phyloP scores from a whole-genome alignment of 1,140 invertebrate genomes.

The Halyomorpha halys region DNA sequence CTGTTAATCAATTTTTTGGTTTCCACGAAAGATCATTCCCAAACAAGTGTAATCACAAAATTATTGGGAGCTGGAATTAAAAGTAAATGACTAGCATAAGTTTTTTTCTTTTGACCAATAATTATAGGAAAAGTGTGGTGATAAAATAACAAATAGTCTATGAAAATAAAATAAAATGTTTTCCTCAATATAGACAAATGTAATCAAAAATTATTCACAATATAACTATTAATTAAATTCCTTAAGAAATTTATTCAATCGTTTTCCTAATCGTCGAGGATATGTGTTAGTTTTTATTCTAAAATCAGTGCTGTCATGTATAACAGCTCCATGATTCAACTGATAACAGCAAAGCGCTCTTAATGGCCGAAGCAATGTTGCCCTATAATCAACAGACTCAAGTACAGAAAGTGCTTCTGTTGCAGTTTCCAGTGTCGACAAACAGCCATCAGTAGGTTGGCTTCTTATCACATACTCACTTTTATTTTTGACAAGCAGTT shows the following conservation, averaged over 20 bases:
- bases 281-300: constrained; percentile 75
- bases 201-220: no score
- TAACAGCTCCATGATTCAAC: constrained; percentile 78
- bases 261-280: constrained; percentile 69
- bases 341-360: constrained; percentile 74
- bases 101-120: no score
- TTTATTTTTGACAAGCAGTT: constrained; percentile 54
- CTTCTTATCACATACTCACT: constrained; percentile 88
- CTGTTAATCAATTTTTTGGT: no score
- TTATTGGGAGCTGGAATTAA: no score
- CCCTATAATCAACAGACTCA: constrained; percentile 56
- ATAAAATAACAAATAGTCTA: no score
- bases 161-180: no score
- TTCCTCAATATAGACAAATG: no score
- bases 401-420: constrained; percentile 68
- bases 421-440: constrained; percentile 85
- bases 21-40: no score
- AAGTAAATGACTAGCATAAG: no score
- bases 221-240: constrained; percentile 11
- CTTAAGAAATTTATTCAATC: constrained; percentile 39
- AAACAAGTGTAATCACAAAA: no score
- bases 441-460: constrained; percentile 79
- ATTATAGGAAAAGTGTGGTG: no score
- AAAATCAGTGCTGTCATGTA: constrained; percentile 86
- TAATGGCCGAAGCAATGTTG: constrained; percentile 64